Percentiles rank a stretch among this genome's conserved stretches.
Conservation (phyloP, 2,888 invertebrate species). For the Drosophila imparisetae region DNA sequence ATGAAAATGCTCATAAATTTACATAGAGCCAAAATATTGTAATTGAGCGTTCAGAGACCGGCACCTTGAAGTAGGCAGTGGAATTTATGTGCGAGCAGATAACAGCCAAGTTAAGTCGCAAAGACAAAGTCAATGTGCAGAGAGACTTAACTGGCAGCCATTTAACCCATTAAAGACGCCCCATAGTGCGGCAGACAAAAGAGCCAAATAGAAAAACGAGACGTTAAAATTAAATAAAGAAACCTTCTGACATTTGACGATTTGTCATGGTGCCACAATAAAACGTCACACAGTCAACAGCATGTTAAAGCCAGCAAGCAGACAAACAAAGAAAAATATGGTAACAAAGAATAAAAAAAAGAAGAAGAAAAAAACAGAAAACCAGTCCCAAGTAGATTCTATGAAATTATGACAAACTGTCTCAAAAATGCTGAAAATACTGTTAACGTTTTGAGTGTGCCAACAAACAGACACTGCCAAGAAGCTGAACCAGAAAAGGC, state of each 20-base stretch:
- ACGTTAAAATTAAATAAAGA: slow-evolving; percentile 72
- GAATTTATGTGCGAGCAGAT: slow-evolving; percentile 66
- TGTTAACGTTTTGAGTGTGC: slow-evolving; percentile 70
- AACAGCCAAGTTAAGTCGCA: slow-evolving; percentile 23
- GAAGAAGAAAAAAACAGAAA: not conserved
- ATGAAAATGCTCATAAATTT: slow-evolving; percentile 78
- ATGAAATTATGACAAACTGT: slow-evolving; percentile 81
- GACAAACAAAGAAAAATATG: slow-evolving; percentile 44
- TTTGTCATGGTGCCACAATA: slow-evolving; percentile 81
- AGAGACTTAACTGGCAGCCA: slow-evolving; percentile 31
- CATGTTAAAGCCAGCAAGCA: slow-evolving; percentile 31
- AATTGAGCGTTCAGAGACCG: slow-evolving; percentile 59
- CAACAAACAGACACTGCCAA: slow-evolving; percentile 46
- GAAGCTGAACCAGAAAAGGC: slow-evolving; percentile 35
- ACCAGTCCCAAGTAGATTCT: slow-evolving; percentile 54
- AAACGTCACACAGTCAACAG: slow-evolving; percentile 54
- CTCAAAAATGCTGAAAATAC: slow-evolving; percentile 81
- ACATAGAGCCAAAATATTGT: slow-evolving; percentile 61
- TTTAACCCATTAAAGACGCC: slow-evolving; percentile 67
- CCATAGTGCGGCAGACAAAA: slow-evolving; percentile 21
- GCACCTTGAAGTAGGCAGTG: slow-evolving; percentile 34
- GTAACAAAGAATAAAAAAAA: slow-evolving; percentile 16
- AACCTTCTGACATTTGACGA: slow-evolving; percentile 74
- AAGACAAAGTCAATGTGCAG: slow-evolving; percentile 2
- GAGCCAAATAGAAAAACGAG: slow-evolving; percentile 11